phyloP scores from a whole-genome alignment of 2,888 invertebrate genomes.

The Pycnomerus fuliginosus region DNA sequence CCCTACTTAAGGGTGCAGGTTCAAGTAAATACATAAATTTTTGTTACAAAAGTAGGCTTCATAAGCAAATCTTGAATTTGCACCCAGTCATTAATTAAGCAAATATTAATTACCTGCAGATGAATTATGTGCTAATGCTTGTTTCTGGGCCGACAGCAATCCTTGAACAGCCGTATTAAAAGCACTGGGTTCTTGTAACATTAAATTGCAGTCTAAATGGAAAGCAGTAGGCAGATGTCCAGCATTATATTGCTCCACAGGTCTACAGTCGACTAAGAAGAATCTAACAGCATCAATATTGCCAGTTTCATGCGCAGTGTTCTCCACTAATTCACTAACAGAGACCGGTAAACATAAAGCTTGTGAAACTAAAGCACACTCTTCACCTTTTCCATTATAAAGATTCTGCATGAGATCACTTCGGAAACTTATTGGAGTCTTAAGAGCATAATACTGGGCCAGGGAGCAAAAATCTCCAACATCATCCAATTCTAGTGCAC shows the following conservation, averaged over 20 bases:
- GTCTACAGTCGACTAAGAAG: constrained; percentile 96
- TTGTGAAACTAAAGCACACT: constrained; percentile 61
- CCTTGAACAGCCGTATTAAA: constrained; percentile 95
- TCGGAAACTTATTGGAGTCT: constrained; percentile 91
- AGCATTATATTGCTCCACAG: constrained; percentile 94
- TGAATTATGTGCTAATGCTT: constrained; percentile 83
- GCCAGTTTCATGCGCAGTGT: constrained; percentile 66
- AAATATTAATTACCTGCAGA: constrained; percentile 59
- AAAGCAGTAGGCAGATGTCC: constrained; percentile 97
- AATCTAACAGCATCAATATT: constrained; percentile 71
- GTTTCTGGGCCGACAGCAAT: constrained; percentile 83
- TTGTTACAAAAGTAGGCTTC: too few species aligned
- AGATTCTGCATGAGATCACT: constrained; percentile 73
- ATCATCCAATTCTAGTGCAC: constrained; percentile 88
- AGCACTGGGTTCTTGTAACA: constrained; percentile 94
- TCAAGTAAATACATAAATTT: too few species aligned
- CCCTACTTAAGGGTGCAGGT: too few species aligned
- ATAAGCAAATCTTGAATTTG: too few species aligned
- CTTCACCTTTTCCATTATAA: constrained; percentile 48
- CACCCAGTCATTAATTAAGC: too few species aligned
- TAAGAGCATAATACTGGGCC: constrained; percentile 92
- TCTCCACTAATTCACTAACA: constrained; percentile 87
- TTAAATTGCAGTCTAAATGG: constrained; percentile 94
- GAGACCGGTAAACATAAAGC: constrained; percentile 96
- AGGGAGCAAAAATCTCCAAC: constrained; percentile 95